Evolutionary conservation across 2,888 invertebrate species (phyloP), one percentile per base, ranked within the genome.

Genomic region (Drosophila nr. medialis): DNA sequence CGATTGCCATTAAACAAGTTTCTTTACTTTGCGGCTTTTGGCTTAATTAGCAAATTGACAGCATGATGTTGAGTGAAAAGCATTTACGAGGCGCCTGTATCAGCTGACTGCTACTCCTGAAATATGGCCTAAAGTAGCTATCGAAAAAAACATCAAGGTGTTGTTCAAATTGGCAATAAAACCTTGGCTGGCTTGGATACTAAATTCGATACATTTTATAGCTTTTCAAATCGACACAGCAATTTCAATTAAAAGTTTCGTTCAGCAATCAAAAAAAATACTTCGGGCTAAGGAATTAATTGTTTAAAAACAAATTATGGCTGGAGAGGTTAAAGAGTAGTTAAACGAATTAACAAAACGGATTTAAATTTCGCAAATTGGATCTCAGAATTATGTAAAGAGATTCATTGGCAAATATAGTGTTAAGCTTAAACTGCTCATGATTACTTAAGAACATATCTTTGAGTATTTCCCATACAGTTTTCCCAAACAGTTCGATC

Each of bases 11-110:
- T 29, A 54, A 65, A 74, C 75, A 85, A 69, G 75, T 81, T 78
- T 78, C 63, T 61, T 72, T 58, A 72, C 79, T 71, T 78, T 67
- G 75, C 48, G 71, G 68, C 64, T 78, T 69, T 81, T 40, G 74
- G 70, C 70, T 79, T 85, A 85, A 81, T 81, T 81, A 79, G 63
- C 80, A 82, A 82, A 82, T 79, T 85, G 81, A 81, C 79, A 84
- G 69, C 67, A 63, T 70, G 73, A 83, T 84, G 67, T 77, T 77
- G 69, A 81, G 51, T 77, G 81, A 74, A 77, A 68, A 58, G 62
- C 81, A 63, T 56, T 79, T 58, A 59, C 64, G 42, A 40, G 30
- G 29, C 24, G 38, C 38, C 53, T 11, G 34, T 15, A 13, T 32
- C 11, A 6, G 51, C 38, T 42, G 27, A 15, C 53, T 53, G 58